A percentile compares a stretch with the other conserved stretches of the same genome.
These are phyloP conservation scores for Synanthedon tipuliformis DNA, from an alignment of 2,888 invertebrate species.

Conservation along the genomic window DNA sequence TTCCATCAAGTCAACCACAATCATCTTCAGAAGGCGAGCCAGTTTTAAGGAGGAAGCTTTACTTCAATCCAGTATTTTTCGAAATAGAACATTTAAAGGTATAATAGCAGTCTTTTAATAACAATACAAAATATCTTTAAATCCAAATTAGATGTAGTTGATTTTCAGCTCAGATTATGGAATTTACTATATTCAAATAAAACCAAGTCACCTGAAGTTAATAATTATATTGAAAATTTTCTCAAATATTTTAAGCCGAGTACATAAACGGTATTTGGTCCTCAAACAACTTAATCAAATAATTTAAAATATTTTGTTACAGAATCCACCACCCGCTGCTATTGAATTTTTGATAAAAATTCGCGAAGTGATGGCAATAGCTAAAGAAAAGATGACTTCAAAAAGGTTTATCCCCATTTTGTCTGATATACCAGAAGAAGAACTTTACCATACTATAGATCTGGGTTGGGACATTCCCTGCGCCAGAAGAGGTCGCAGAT, in stretches of 20 bases:
- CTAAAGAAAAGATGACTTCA: constrained; percentile 87
- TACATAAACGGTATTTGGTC: no score
- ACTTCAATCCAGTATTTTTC: constrained; percentile 92
- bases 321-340: constrained; percentile 92
- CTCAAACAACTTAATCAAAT: not conserved
- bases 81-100: constrained; percentile 87
- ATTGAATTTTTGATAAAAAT: constrained; percentile 89
- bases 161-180: no score
- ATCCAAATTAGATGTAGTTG: no score
- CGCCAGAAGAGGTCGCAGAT: constrained; percentile 61
- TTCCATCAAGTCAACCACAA: constrained; percentile 27
- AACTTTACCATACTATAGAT: constrained; percentile 59
- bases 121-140: not conserved
- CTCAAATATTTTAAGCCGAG: no score
- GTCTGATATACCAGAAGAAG: constrained; percentile 85
- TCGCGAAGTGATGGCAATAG: constrained; percentile 88
- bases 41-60: constrained; percentile 78
- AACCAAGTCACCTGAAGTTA: no score
- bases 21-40: constrained; percentile 43
- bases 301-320: constrained; percentile 23
- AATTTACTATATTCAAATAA: no score
- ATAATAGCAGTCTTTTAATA: constrained; percentile 11
- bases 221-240: no score
- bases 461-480: constrained; percentile 61
- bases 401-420: constrained; percentile 84